A percentile compares a stretch with the other conserved stretches of the same genome.
phyloP scores from a whole-genome alignment of 2,113 vertebrate genomes.

The Calonectris borealis region DNA sequence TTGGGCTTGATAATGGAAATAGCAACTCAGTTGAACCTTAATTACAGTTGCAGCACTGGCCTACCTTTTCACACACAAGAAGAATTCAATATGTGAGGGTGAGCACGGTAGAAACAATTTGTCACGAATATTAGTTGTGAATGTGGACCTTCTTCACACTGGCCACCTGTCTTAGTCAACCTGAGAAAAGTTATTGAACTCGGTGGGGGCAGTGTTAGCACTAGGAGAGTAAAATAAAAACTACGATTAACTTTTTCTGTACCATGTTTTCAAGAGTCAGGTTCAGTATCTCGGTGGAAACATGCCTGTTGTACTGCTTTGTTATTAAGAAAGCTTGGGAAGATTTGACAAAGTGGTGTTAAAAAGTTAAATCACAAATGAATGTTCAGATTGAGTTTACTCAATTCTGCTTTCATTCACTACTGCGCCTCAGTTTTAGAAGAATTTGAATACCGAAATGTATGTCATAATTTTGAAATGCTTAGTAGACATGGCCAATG shows the following conservation, averaged over 20 bases:
- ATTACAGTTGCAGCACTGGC: background rate
- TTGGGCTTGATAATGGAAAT: background rate
- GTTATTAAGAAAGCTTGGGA: background rate
- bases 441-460: background rate
- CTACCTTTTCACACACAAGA: background rate
- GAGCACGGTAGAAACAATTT: background rate
- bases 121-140: background rate
- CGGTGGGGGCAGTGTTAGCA: background rate
- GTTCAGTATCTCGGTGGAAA: background rate
- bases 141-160: fast-evolving
- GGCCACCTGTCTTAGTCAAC: background rate
- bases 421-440: background rate
- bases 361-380: background rate
- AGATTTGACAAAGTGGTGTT: background rate
- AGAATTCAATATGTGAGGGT: background rate
- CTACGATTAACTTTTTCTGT: background rate
- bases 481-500: background rate
- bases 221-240: background rate
- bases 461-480: background rate
- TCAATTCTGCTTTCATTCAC: background rate
- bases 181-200: background rate
- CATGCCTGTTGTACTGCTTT: background rate
- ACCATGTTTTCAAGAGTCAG: background rate
- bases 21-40: background rate
- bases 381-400: background rate